Base-by-base conservation (phyloP, 2,888 invertebrate genomes). In the Phortica okadai region DNA sequence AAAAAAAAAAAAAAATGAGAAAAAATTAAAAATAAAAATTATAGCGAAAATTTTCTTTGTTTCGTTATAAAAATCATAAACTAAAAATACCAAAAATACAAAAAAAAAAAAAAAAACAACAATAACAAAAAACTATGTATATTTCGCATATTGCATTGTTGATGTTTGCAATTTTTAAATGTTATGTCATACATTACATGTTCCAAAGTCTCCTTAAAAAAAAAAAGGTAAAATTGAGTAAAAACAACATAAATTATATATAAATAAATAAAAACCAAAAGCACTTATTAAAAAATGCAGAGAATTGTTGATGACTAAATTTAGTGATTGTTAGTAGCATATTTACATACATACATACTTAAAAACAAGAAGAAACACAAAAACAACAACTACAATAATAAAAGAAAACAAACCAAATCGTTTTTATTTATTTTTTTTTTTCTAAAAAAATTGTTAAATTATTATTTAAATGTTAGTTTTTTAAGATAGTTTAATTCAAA, bases 251-350 rank as follows among this genome's bases (percentile, higher is more conserved):
- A 33, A 33, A 33, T 50, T 11, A 50, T 50, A 50, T 50, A 50
- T 5, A 50, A 6, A 50, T 6, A 50, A 50, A 14, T 14, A 21
- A 33, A 42, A 78, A 54, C 25, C 81, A 84, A 83, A 84, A 86
- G 86, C 86, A 85, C 88, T 85, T 79, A 86, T 87, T 85, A 82
- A 83, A 77, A 81, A 83, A 79, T 82, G 83, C 82, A 80, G 56
- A 74, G 8, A 56, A 21, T 74, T 74, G 66, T 72, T 67, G 44
- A n/a, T 69, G 45, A 54, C 50, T 70, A 25, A 8, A 50, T n/a
- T 69, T 42, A 62, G 41, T 42, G 41, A 66, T 66, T 66, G 66
- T 66, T 66, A 79, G 74, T 76, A 33, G 33, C 33, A 33, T 33
- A 79, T 59, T 76, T 62, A 64, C 54, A 74, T 73, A 70, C 44